These are phyloP conservation scores for Rapana venosa DNA, from an alignment of 2,888 invertebrate species.

Conservation along the genomic window DNA sequence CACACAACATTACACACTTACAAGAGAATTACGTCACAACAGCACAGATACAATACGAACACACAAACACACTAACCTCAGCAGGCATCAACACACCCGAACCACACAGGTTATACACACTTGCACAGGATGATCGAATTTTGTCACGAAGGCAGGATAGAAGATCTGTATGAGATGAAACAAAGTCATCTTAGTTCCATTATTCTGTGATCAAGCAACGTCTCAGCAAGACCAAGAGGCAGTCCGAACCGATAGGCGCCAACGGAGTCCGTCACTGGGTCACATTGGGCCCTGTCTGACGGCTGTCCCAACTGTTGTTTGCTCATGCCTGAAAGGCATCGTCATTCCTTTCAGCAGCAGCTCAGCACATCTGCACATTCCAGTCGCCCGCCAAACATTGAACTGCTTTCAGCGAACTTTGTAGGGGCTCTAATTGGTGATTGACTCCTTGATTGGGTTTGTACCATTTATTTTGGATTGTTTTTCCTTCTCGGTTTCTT, in stretches of 20 bases:
- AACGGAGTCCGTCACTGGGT: slow-evolving; percentile 81
- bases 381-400: slow-evolving; percentile 78
- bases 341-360: slow-evolving; percentile 77
- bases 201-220: slow-evolving; percentile 69
- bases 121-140: too few species aligned
- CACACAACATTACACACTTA: too few species aligned
- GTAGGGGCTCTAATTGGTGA: slow-evolving; percentile 89
- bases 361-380: slow-evolving; percentile 78
- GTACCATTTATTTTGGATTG: slow-evolving; percentile 42
- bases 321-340: slow-evolving; percentile 79
- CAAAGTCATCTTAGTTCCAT: too few species aligned
- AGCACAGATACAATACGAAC: too few species aligned
- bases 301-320: slow-evolving; percentile 62
- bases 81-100: too few species aligned
- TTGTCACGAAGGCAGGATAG: too few species aligned
- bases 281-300: slow-evolving; percentile 78
- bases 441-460: slow-evolving; percentile 37
- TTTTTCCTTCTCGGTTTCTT: neutral
- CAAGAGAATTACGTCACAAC: too few species aligned
- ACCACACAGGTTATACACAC: too few species aligned
- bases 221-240: slow-evolving; percentile 70
- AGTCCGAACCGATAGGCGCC: slow-evolving; percentile 64
- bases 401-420: slow-evolving; percentile 88
- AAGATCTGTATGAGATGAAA: too few species aligned
- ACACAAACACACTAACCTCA: too few species aligned